These are phyloP conservation scores for Dipodomys spectabilis DNA, from an alignment of 2,113 vertebrate species.

Conservation along the genomic window DNA sequence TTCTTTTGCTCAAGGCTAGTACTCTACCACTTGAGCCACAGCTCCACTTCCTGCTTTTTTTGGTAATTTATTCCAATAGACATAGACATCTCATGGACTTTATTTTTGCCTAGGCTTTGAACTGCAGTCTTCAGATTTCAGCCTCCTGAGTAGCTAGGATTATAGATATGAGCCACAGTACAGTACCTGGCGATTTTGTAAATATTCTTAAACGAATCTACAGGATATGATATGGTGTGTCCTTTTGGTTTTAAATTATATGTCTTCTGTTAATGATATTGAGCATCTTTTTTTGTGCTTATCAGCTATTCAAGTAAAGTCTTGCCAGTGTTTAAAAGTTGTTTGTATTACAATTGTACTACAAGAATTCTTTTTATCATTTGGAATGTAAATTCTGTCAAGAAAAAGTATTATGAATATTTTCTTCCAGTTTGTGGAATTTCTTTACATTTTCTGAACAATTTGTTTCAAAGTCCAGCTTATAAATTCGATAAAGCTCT, in stretches of 20 bases:
- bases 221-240: background rate
- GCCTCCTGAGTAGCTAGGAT: too few relatives aligned
- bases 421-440: background rate
- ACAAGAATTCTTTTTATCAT: slow-evolving; percentile 8
- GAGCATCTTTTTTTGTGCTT: slow-evolving; percentile 31
- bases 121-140: too few relatives aligned
- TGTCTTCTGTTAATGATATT: slow-evolving; percentile 34
- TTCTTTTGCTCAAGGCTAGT: too few relatives aligned
- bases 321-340: slow-evolving; percentile 32
- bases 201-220: background rate
- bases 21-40: too few relatives aligned
- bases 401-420: background rate
- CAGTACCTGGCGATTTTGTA: background rate
- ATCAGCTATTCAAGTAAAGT: background rate
- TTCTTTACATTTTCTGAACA: slow-evolving; percentile 15
- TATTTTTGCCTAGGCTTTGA: too few relatives aligned
- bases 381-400: background rate
- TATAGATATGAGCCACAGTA: too few relatives aligned
- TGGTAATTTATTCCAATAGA: too few relatives aligned
- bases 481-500: slow-evolving; percentile 42
- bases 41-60: too few relatives aligned
- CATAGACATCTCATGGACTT: too few relatives aligned
- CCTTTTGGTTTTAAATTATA: slow-evolving; percentile 54
- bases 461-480: slow-evolving; percentile 46
- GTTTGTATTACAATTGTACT: background rate